phyloP scores from a whole-genome alignment of 1,140 invertebrate genomes.

The Coelopa frigida region DNA sequence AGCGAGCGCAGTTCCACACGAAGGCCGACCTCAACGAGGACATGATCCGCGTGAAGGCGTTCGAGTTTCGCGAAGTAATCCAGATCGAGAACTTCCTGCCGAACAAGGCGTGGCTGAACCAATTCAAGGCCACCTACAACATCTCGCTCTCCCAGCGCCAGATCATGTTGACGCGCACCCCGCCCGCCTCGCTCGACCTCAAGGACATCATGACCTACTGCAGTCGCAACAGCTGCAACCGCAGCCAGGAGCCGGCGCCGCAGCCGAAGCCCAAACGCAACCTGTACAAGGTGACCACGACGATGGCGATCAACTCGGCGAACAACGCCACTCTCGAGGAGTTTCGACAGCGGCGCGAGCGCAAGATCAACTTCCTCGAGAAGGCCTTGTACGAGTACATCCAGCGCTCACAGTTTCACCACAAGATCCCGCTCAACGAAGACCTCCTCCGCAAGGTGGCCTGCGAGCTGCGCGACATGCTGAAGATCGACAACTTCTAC shows the following conservation, averaged over 20 bases:
- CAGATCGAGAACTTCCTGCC: slow-evolving; percentile 31
- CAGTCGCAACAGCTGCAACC: slow-evolving; percentile 17
- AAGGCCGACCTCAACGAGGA: slow-evolving; percentile 32
- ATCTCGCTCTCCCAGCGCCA: slow-evolving; percentile 35
- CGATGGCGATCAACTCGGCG: background rate
- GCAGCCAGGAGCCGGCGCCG: background rate
- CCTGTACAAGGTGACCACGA: slow-evolving; percentile 2
- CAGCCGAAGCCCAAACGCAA: background rate
- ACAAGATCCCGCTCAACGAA: slow-evolving; percentile 20
- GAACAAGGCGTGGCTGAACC: slow-evolving; percentile 37
- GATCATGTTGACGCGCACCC: slow-evolving; percentile 27
- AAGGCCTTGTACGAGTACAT: slow-evolving; percentile 33
- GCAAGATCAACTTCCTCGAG: slow-evolving; percentile 32
- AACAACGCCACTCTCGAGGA: slow-evolving; percentile 6
- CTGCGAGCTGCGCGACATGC: slow-evolving; percentile 26
- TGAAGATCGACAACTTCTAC: slow-evolving; percentile 38
- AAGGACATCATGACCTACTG: slow-evolving; percentile 39
- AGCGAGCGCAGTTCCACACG: slow-evolving; percentile 30
- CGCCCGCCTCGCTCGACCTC: slow-evolving; percentile 28
- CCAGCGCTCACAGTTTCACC: slow-evolving; percentile 27
- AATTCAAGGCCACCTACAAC: slow-evolving; percentile 35
- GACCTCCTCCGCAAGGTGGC: slow-evolving; percentile 27
- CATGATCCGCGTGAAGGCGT: slow-evolving; percentile 28
- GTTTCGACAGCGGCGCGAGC: slow-evolving; percentile 22
- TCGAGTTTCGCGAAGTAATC: slow-evolving; percentile 34